Evolutionary conservation across 2,113 vertebrate genomes (phyloP).

Genomic region (Galemys pyrenaicus): DNA sequence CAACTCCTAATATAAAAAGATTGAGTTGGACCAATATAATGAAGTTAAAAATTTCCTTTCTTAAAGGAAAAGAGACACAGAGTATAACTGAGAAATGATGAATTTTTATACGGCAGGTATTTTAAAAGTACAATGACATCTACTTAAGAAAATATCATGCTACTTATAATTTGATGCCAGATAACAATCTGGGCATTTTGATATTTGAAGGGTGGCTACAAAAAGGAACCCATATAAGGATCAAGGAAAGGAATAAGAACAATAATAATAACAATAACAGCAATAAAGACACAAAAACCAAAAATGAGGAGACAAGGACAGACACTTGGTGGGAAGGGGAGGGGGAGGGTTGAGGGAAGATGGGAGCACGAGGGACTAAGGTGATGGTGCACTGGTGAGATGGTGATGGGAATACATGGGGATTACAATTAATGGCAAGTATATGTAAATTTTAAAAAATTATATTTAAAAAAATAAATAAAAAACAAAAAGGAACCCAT

Average conservation of each 20-base stretch:
- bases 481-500: neutral
- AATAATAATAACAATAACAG: too few species aligned
- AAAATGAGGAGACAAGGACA: too few species aligned
- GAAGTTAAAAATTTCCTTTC: neutral
- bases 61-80: neutral
- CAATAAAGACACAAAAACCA: too few species aligned
- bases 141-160: neutral
- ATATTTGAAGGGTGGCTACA: conserved; percentile 14
- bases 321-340: too few species aligned
- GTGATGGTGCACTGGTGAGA: too few species aligned
- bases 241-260: too few species aligned
- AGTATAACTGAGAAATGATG: neutral
- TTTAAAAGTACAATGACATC: neutral
- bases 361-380: too few species aligned
- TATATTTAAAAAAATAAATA: too few species aligned
- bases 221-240: neutral
- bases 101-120: neutral
- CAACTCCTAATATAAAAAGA: neutral
- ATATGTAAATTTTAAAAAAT: too few species aligned
- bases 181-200: neutral
- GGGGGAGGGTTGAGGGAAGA: too few species aligned
- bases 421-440: too few species aligned
- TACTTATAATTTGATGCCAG: neutral
- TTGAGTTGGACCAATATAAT: neutral
- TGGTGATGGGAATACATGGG: too few species aligned